phyloP scores from a whole-genome alignment of 2,797 vertebrate species.

The Lepidocolaptes lacrymiger region DNA sequence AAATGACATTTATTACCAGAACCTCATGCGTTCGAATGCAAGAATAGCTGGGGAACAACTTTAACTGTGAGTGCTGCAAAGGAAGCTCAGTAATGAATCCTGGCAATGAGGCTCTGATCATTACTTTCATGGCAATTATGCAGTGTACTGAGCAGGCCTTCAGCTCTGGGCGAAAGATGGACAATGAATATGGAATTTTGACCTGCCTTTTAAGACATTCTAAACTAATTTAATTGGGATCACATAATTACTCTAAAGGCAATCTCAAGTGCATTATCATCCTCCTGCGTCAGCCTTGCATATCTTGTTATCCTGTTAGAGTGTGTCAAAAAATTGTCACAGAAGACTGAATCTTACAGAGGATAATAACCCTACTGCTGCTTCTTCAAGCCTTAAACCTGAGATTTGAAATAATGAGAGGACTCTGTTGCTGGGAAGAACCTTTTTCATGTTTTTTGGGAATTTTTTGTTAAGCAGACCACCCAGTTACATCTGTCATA shows the following conservation, averaged over 20 bases:
- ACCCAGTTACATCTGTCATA: conserved; percentile 16
- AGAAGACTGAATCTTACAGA: conserved; percentile 55
- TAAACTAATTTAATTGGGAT: conserved; percentile 73
- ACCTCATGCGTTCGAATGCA: background rate
- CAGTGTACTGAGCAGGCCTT: conserved; percentile 23
- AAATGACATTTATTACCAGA: conserved; percentile 8
- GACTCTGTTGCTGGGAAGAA: conserved; percentile 20
- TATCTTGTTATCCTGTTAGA: conserved; percentile 72
- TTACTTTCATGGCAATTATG: conserved; percentile 60
- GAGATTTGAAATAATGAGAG: conserved; percentile 62
- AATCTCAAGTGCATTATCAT: conserved; percentile 58
- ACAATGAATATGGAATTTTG: conserved; percentile 66
- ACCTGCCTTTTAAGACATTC: conserved; percentile 62
- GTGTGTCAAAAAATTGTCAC: conserved; percentile 76
- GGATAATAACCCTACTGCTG: conserved; percentile 70
- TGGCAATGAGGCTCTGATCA: conserved; percentile 33
- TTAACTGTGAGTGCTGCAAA: background rate
- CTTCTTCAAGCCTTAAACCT: conserved; percentile 46
- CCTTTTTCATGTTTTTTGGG: background rate
- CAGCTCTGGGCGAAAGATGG: conserved; percentile 41
- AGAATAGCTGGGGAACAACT: background rate
- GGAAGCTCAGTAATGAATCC: conserved; percentile 26
- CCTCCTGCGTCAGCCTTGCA: conserved; percentile 54
- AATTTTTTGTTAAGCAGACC: conserved; percentile 7
- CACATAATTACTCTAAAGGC: conserved; percentile 74